Evolutionary conservation across 2,797 vertebrate species (phyloP).

Genomic region (Nannoperca obscura): DNA sequence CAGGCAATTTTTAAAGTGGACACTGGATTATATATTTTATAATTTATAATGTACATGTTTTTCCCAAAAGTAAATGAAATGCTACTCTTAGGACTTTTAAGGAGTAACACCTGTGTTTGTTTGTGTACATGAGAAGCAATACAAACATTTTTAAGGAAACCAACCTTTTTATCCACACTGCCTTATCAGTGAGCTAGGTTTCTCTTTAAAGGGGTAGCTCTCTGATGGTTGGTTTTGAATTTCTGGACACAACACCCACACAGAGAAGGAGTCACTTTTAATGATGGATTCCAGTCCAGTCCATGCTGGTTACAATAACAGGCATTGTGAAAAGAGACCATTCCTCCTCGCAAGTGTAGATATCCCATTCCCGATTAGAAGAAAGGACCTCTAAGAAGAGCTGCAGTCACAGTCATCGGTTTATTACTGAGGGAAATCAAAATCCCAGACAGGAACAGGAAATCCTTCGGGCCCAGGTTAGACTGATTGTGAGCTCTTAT

Average conservation of each 20-base stretch:
- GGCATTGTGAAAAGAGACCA: constrained; percentile 74
- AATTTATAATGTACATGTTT: constrained; percentile 73
- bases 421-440: constrained; percentile 70
- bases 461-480: constrained; percentile 51
- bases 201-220: constrained; percentile 65
- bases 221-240: constrained; percentile 78
- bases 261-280: constrained; percentile 67
- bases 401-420: constrained; percentile 46
- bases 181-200: constrained; percentile 77
- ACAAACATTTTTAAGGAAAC: constrained; percentile 40
- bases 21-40: constrained; percentile 85
- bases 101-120: constrained; percentile 29
- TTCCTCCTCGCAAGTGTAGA: constrained; percentile 56
- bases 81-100: constrained; percentile 53
- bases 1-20: constrained; percentile 67
- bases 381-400: constrained; percentile 65
- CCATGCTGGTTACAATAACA: constrained; percentile 74
- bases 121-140: constrained; percentile 64
- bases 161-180: constrained; percentile 68
- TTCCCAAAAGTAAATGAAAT: constrained; percentile 59
- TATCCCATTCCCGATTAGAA: constrained; percentile 73
- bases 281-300: constrained; percentile 64
- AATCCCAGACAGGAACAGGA: constrained; percentile 70
- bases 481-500: constrained; percentile 46
- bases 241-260: constrained; percentile 76